phyloP scores from a whole-genome alignment of 2,797 vertebrate genomes.

The Sebastiscus albofasciatus region DNA sequence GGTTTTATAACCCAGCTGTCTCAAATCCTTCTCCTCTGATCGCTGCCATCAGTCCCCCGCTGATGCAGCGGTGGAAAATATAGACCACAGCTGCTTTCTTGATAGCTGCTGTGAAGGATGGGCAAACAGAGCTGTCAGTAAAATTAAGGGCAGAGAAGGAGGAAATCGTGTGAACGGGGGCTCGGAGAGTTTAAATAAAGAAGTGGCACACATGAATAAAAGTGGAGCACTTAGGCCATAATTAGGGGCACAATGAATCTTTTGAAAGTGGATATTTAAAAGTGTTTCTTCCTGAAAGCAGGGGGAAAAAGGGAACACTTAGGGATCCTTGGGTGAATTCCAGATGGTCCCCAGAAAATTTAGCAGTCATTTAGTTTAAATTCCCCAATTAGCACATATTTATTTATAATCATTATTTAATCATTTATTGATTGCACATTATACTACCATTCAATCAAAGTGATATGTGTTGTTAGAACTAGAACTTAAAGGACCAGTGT shows the following conservation, averaged over 20 bases:
- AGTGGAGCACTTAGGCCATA: constrained; percentile 32
- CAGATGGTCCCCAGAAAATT: constrained; percentile 30
- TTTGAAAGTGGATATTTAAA: constrained; percentile 32
- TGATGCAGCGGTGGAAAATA: constrained; percentile 49
- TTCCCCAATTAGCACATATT: constrained; percentile 21
- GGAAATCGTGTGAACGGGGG: constrained; percentile 25
- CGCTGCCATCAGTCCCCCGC: constrained; percentile 51
- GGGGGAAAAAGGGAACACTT: constrained; percentile 8
- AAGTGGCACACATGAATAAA: constrained; percentile 33
- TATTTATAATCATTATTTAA: constrained; percentile 9
- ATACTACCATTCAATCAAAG: not conserved
- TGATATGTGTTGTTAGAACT: not conserved
- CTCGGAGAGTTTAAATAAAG: constrained; percentile 32
- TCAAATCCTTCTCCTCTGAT: constrained; percentile 41
- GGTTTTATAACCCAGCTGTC: constrained; percentile 57
- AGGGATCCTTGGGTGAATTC: constrained; percentile 19
- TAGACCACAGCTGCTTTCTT: constrained; percentile 64
- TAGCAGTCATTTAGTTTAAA: constrained; percentile 18
- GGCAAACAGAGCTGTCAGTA: constrained; percentile 50
- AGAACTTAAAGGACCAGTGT: too few relatives aligned
- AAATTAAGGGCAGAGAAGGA: constrained; percentile 36
- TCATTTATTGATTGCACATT: not conserved
- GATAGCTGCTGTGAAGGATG: constrained; percentile 53
- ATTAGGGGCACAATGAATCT: constrained; percentile 43
- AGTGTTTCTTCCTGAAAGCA: constrained; percentile 40